A percentile compares a stretch with the other conserved stretches of the same genome.
Conservation (phyloP, 2,113 vertebrate species). For the Pelvicachromis taeniatus region DNA sequence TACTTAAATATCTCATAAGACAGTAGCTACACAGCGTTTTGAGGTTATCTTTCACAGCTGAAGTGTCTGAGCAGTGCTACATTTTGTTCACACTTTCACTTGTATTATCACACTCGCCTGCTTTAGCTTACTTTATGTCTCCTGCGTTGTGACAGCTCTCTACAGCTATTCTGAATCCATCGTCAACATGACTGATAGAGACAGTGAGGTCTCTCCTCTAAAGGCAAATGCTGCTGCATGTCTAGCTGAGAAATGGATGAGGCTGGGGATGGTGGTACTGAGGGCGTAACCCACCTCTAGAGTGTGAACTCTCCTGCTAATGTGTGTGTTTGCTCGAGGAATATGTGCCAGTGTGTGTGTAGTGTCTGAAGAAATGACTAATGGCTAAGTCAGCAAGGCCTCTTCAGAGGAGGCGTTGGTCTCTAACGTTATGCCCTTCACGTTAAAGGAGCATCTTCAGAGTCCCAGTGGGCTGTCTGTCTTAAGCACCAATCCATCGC, state of each 20-base stretch:
- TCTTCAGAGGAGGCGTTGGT: not conserved
- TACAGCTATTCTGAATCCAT: not conserved
- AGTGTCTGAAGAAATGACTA: conserved; percentile 27
- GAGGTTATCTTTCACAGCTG: not conserved
- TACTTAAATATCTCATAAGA: not conserved
- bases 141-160: not conserved
- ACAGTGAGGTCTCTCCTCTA: not conserved
- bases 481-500: not conserved
- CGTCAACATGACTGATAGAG: not conserved
- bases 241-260: not conserved
- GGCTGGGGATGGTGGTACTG: not conserved
- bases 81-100: not conserved
- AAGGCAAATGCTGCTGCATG: not conserved
- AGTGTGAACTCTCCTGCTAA: not conserved
- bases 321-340: not conserved
- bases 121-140: not conserved
- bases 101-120: not conserved
- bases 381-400: conserved; percentile 35
- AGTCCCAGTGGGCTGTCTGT: conserved; percentile 2
- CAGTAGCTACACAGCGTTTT: not conserved
- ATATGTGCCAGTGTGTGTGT: not conserved
- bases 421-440: conserved; percentile 23
- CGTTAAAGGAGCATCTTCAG: conserved; percentile 7
- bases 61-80: not conserved
- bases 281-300: not conserved